Conservation (phyloP, 2,113 vertebrate genomes). For the Coptodon rendalli region DNA sequence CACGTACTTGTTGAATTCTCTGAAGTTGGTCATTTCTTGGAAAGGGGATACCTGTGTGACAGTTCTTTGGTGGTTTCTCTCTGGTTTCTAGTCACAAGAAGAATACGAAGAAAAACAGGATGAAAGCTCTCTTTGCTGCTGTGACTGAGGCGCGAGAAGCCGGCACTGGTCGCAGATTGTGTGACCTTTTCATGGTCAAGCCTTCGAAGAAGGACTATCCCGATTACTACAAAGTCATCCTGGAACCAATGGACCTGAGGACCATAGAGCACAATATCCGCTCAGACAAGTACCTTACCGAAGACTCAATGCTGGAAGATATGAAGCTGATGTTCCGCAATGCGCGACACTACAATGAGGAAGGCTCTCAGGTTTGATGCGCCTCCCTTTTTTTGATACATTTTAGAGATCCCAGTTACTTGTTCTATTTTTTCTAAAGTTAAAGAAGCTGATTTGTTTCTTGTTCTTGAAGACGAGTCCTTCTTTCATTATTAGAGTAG, state of each 20-base stretch:
- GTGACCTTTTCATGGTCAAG: slow-evolving; percentile 96
- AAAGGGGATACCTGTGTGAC: not conserved
- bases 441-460: not conserved
- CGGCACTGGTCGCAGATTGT: slow-evolving; percentile 83
- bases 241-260: slow-evolving; percentile 96
- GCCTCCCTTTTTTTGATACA: not conserved
- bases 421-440: not conserved
- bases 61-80: not conserved
- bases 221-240: slow-evolving; percentile 98
- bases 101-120: slow-evolving; percentile 89
- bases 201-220: slow-evolving; percentile 99
- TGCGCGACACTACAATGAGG: slow-evolving; percentile 96
- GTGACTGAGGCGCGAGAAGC: slow-evolving; percentile 89
- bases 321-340: slow-evolving; percentile 98
- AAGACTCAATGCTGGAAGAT: slow-evolving; percentile 91
- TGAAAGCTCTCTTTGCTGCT: slow-evolving; percentile 88
- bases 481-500: not conserved
- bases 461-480: not conserved
- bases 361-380: slow-evolving; percentile 87
- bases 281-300: slow-evolving; percentile 86
- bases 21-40: not conserved
- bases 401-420: not conserved
- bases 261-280: slow-evolving; percentile 96
- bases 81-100: slow-evolving; percentile 81
- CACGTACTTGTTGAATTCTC: not conserved